Conservation (phyloP, 2,113 vertebrate species). For the Atrichornis clamosus region DNA sequence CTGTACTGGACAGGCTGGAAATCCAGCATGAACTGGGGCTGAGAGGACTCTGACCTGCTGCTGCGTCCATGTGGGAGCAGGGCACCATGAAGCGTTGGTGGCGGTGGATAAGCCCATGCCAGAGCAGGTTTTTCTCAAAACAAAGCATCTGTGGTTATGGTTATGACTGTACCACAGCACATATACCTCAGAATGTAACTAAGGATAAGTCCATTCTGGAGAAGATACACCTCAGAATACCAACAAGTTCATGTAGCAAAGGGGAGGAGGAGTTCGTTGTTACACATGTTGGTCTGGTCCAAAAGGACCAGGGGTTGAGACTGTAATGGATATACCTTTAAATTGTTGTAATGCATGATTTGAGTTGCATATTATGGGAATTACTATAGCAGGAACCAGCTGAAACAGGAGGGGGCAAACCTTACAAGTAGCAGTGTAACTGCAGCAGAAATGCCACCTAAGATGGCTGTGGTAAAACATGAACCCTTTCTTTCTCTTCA, state of each 20-base stretch:
- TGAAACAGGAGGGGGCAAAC: background rate
- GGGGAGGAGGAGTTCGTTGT: background rate
- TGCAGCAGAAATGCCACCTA: background rate
- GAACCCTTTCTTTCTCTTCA: background rate
- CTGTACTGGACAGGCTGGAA: background rate
- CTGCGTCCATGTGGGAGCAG: background rate
- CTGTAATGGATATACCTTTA: background rate
- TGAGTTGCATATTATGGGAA: background rate
- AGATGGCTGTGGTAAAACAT: background rate
- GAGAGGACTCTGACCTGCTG: background rate
- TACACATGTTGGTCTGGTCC: background rate
- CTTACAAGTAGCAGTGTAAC: background rate
- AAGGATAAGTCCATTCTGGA: background rate
- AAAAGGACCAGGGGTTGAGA: fast-evolving
- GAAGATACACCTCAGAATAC: background rate
- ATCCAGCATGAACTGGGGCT: background rate
- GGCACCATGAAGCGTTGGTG: background rate
- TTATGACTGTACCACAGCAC: background rate
- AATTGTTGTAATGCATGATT: background rate
- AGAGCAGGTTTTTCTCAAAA: background rate
- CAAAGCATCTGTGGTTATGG: background rate
- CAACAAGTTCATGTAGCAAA: background rate
- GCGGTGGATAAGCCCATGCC: background rate
- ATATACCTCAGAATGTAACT: background rate
- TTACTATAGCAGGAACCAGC: background rate